Base-by-base conservation (phyloP, 1,140 invertebrate genomes). In the Bombyx mandarina region DNA sequence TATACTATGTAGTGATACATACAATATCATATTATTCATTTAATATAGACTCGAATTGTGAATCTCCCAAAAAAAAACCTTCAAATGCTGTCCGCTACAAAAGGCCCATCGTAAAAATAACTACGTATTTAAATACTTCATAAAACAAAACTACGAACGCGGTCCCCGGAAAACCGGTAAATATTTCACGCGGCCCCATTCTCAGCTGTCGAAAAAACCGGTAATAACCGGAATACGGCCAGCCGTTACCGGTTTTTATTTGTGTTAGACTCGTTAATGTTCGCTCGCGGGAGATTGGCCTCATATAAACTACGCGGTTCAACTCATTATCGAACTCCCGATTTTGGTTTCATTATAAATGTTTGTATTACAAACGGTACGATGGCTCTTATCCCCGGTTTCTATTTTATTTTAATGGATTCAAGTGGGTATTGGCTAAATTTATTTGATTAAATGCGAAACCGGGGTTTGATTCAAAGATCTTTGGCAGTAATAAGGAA, bases 181-280 rank as follows among this genome's bases (percentile, higher is more conserved):
- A 51, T 51, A 51, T 51, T 51, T 35, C 50, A 51, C 50, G 50
- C 50, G 50, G 50, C 22, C 18, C 50, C 18, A 35, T 8, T 35
- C 22, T 35, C 50, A 35, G 8, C 50, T 35, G 26, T 48, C 12
- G 50, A 43, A 47, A 57, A 57, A 61, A 61, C 50, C 51, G 43
- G 60, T 61, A 57, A 57, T 57, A 61, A 57, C 55, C 50, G 59
- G 45, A 61, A 53, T 57, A 61, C 54, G 54, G 26, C 52, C 43
- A 48, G 46, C 12, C 43, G 35, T 46, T 56, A 45, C 18, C 46
- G 26, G 54, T 57, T 61, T 61, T 57, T 61, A 61, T 61, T 61
- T 61, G 60, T 57, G 56, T 61, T 61, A 53, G 51, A 47, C 18
- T 53, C 45, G 51, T 61, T 56, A 57, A 61, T 49, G 55, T 43